phyloP scores from a whole-genome alignment of 2,797 vertebrate genomes.

The Petrocephalus schoutedeni region DNA sequence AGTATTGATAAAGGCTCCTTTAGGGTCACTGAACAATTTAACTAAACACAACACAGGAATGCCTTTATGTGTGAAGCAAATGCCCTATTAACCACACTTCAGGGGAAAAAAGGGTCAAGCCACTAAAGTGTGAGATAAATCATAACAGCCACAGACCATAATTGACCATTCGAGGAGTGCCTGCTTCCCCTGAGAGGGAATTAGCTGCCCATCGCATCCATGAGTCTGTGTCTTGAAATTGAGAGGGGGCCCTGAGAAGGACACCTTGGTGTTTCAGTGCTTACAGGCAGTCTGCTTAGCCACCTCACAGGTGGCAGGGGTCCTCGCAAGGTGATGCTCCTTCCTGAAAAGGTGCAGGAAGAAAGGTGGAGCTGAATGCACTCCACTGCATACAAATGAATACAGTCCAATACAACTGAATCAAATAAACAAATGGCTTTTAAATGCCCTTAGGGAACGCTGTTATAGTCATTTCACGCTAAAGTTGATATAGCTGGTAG shows the following conservation, averaged over 20 bases:
- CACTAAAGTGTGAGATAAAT: not conserved
- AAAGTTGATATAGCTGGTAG: not conserved
- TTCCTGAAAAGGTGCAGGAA: not conserved
- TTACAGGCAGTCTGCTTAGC: not conserved
- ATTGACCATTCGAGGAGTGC: not conserved
- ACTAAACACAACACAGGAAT: not conserved
- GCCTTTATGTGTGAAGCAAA: not conserved
- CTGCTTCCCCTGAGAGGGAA: not conserved
- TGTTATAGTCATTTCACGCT: not conserved
- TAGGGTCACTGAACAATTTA: not conserved
- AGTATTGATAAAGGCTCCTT: not conserved
- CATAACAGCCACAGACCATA: not conserved
- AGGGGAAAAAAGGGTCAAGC: not conserved
- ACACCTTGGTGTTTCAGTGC: not conserved
- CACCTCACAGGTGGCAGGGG: not conserved
- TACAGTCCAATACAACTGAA: not conserved
- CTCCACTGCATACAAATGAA: not conserved
- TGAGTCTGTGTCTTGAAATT: not conserved
- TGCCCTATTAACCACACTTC: not conserved
- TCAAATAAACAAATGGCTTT: conserved; percentile 1
- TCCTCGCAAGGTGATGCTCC: not conserved
- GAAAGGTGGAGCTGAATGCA: not conserved
- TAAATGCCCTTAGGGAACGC: not conserved
- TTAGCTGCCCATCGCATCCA: not conserved
- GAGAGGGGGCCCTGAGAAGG: not conserved